Base-by-base conservation (phyloP, 2,888 invertebrate genomes). In the Dryadula phaetusa region DNA sequence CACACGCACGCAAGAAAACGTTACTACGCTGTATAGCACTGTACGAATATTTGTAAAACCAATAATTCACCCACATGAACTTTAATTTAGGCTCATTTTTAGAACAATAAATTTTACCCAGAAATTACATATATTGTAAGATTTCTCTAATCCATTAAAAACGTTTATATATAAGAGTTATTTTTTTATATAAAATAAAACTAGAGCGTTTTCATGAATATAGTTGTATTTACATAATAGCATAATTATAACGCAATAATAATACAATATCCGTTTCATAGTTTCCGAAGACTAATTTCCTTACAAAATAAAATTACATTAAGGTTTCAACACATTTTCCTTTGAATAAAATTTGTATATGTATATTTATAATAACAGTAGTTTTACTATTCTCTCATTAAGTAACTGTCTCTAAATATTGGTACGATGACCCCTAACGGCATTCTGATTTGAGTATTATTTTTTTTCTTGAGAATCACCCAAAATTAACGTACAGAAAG, bases 1-100 rank as follows among this genome's bases (percentile, higher is more conserved):
- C 89, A 90, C 84, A 89, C 88, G 88, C 91, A 92, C 91, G 92
- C 92, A 84, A 89, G 84, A 82, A 80, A 83, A 80, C 82, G 82
- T 79, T 83, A 79, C 71, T 80, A 79, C 80, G 81, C 79, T 79
- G 78, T 79, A 82, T 79, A 82, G 80, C 81, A 77, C 81, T 79
- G 80, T 75, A 82, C 79, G 79, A 84, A 84, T 85, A 85, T 85
- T 85, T 80, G 79, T 82, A 84, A 86, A 88, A 83, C 86, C 89
- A 87, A 90, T 91, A 90, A 90, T 88, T 90, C 89, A 90, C 82
- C 73, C 83, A 82, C 79, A 80, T 85, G 85, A 82, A 85, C 84
- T 86, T 90, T 87, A 87, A 90, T 91, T 89, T 89, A 78, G 75
- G 78, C 77, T 82, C 81, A 85, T 86, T 84, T 82, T 74, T 75